Conservation (phyloP, 2,797 vertebrate genomes). For the Okamejei kenojei region DNA sequence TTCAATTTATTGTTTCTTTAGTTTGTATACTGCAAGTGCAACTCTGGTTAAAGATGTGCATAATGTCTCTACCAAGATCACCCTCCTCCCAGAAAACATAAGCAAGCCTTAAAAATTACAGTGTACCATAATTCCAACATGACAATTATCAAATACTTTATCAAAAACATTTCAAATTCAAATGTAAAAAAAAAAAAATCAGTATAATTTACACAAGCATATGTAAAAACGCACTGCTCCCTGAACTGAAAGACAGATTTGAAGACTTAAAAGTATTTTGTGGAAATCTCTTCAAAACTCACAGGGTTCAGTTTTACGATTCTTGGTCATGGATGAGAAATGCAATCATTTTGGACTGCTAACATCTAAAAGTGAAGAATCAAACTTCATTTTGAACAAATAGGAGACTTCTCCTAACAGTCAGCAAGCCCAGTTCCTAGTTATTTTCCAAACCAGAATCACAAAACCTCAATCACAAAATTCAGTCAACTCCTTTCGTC, state of each 20-base stretch:
- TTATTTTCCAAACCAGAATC: neutral
- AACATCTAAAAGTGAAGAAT: neutral
- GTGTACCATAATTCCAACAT: neutral
- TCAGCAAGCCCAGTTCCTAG: neutral
- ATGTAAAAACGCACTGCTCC: neutral
- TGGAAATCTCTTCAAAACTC: neutral
- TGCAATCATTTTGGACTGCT: neutral
- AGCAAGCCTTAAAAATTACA: neutral
- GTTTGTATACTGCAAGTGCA: neutral
- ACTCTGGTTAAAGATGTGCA: conserved; percentile 5
- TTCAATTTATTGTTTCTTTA: neutral
- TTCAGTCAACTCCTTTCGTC: neutral
- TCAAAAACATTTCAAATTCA: neutral
- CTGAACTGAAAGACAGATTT: neutral
- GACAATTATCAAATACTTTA: neutral
- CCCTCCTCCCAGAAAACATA: neutral
- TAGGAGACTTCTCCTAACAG: neutral
- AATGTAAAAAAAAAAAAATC: neutral
- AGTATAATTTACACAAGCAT: neutral
- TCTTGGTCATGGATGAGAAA: neutral
- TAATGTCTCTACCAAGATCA: neutral
- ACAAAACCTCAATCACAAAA: neutral
- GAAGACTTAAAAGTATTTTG: neutral
- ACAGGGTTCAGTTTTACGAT: neutral
- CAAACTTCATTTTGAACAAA: neutral